Percentiles rank a stretch among this genome's conserved stretches.
Evolutionary conservation across 2,113 vertebrate genomes (phyloP).

Genomic region (Malurus elegans): DNA sequence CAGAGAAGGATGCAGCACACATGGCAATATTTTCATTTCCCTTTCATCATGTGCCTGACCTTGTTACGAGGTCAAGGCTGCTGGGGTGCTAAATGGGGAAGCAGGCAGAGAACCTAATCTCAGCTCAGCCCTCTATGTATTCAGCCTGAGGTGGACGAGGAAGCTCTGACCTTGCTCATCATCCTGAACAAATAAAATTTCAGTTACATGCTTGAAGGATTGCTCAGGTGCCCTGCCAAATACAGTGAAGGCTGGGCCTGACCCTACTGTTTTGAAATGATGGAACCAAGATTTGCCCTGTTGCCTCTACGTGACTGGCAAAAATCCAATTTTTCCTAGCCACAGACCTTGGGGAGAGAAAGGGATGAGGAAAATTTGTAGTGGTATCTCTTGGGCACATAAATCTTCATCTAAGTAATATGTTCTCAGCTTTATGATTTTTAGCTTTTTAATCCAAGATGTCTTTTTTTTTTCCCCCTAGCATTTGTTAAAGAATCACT

Average conservation of each 20-base stretch:
- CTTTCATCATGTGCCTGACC: neutral
- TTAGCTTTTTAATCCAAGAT: conserved; percentile 57
- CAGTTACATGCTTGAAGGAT: neutral
- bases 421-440: conserved; percentile 51
- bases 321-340: neutral
- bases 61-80: conserved; percentile 8
- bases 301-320: neutral
- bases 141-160: neutral
- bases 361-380: neutral
- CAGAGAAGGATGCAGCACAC: neutral
- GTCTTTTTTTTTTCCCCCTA: neutral
- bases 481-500: conserved; percentile 63
- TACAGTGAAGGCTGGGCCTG: neutral
- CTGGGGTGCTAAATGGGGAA: neutral
- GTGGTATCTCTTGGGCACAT: neutral
- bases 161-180: neutral
- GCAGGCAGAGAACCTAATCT: neutral
- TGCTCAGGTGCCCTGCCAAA: neutral
- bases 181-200: neutral
- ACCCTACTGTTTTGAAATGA: fast-evolving
- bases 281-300: neutral
- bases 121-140: neutral
- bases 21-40: conserved; percentile 1
- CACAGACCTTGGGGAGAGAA: neutral
- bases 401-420: conserved; percentile 49